Evolutionary conservation across 2,888 invertebrate genomes (phyloP), one percentile per base, ranked within the genome.

Genomic region (Nymphalis polychloros): DNA sequence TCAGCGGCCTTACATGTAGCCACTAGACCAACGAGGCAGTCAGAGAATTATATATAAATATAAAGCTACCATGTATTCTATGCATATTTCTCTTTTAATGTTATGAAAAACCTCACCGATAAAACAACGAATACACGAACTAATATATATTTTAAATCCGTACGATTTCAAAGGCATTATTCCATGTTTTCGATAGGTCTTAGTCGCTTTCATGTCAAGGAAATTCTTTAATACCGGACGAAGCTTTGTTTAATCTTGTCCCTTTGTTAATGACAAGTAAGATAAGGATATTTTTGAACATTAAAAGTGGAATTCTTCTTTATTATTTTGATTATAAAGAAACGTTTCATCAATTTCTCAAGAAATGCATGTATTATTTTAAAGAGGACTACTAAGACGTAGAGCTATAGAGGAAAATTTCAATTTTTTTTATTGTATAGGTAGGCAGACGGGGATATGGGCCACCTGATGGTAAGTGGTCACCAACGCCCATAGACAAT

Each of bases 101-200:
- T 41, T 3, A n/a, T 17, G 19, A 31, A 57, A 17, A n/a, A 59
- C 20, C 17, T 19, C 8, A 27, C n/a, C 20, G 8, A 19, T 19
- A 59, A 27, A 5, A 59, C 19, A 6, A n/a, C 35, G 35, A 4
- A 6, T 8, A 13, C 41, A 10, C 17, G 3, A 10, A 48, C 23
- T 41, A 10, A 41, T n/a, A 35, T 55, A 31, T 57, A 41, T 57
- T 57, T 35, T 41, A 27, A 20, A 57, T 57, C 17, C 19, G 8
- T 57, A 57, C 10, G 57, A 35, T 57, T 57, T 57, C n/a, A 81
- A 84, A 83, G 81, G 84, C 81, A 86, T 85, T 87, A 87, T 84
- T 84, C 81, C 78, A 82, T 82, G 82, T 84, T 84, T 84, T 83
- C 81, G 81, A 81, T 82, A 77, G 79, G 76, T 82, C 73, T 72